Evolutionary conservation across 1,140 invertebrate genomes (phyloP), one percentile per base, ranked within the genome.

Genomic region (Triops longicaudatus): DNA sequence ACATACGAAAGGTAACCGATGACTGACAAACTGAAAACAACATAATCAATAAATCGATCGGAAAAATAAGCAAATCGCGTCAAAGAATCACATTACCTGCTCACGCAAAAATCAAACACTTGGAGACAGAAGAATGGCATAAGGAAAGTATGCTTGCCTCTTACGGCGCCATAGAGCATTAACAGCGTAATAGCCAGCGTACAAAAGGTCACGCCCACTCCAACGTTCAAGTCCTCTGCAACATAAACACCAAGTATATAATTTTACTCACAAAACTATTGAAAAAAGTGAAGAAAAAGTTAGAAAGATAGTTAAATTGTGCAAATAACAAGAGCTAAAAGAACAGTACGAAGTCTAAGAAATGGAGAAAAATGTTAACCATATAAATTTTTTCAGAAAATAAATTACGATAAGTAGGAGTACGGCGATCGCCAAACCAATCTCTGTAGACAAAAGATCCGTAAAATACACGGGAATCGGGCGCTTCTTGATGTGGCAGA

Each of bases 41-140:
- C 6, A 73, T 14, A n/a, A 7, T 3, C 27, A 31, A 6, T 78
- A 72, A 26, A 31, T 28, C 37, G n/a, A 77, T 63, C 42, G 27
- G 7, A 78, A 73, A 73, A 73, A 75, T 37, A 27, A n/a, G 22
- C 50, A 41, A 26, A 42, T 50, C 17, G 27, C 44, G 43, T 27
- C 73, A 7, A 6, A 27, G 2, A 37, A 37, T 37, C 31, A 72
- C 37, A 87, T 89, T 85, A 92, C 91, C 90, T 90, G 75, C 91
- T 91, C 78, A 95, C 90, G 79, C 91, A 93, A 85, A 95, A 95
- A 85, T 95, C 92, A 83, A 95, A 94, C 50, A 95, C 88, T 86
- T 94, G 92, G 1, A 95, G 86, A 80, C 92, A 93, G 86, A 95
- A 95, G 85, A 94, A 95, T 3, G 93, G 93, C 84, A 95, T 87